These are phyloP conservation scores for Engystomops pustulosus DNA, from an alignment of 2,113 vertebrate genomes.

Conservation along the genomic window DNA sequence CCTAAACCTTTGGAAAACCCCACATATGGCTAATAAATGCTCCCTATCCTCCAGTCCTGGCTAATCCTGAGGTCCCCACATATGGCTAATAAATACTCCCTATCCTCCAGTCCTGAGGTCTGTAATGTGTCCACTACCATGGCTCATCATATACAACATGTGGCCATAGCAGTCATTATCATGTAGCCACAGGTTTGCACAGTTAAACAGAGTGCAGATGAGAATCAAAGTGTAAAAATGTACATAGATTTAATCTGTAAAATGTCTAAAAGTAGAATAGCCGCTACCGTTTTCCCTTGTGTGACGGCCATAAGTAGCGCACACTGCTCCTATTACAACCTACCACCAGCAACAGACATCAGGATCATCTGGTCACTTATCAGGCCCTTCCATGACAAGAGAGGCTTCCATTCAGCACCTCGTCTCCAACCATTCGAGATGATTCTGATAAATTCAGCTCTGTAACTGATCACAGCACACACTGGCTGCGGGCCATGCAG, in stretches of 20 bases:
- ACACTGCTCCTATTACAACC: background rate
- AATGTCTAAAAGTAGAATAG: too few species aligned
- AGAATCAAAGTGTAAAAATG: background rate
- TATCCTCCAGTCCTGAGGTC: too few species aligned
- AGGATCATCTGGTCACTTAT: background rate
- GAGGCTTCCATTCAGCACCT: background rate
- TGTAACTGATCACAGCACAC: background rate
- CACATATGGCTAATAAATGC: too few species aligned
- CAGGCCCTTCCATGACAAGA: background rate
- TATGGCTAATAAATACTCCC: too few species aligned
- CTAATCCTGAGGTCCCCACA: too few species aligned
- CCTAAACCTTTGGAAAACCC: too few species aligned
- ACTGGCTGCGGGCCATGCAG: conserved; percentile 1
- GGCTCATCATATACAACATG: too few species aligned
- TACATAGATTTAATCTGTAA: too few species aligned
- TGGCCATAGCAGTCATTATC: too few species aligned
- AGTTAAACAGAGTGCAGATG: background rate
- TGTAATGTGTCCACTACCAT: too few species aligned
- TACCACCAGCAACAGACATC: background rate
- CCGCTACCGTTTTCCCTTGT: background rate
- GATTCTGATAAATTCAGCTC: background rate
- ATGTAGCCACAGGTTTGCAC: too few species aligned
- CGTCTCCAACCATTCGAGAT: background rate
- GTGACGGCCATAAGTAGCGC: background rate
- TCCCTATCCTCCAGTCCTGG: too few species aligned